Base-by-base conservation (phyloP, 1,140 invertebrate genomes). In the Drosophila sp. region DNA sequence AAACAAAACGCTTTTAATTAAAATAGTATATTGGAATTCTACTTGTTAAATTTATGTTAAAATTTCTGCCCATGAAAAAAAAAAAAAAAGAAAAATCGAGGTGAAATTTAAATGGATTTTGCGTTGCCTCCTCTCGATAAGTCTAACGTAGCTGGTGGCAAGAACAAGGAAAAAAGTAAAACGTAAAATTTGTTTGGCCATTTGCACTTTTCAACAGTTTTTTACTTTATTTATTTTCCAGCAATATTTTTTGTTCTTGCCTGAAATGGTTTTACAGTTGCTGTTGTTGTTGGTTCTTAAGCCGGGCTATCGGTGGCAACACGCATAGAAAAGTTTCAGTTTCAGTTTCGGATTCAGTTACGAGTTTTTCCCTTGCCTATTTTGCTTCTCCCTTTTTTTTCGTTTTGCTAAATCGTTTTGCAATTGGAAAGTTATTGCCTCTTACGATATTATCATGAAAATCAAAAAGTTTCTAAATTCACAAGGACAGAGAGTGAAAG, bases 351-450 rank as follows among this genome's bases (percentile, higher is more conserved):
- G 44, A 50, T 50, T 50, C 23, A 50, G 44, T 50, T 50, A 50
- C 44, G 25, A 50, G 44, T 50, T 50, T 50, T 50, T 50, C 44
- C 10, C 44, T 50, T 50, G 44, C 44, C 44, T 27, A 50, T 50
- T 27, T 50, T 57, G 6, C 17, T 56, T 38, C 23, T 23, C 30
- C 3, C 17, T 32, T 58, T 25, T 35, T 35, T 58, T 7, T 27
- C 44, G 23, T 27, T 27, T 47, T 47, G 55, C 32, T 55, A 69
- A 81, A 81, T 70, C 66, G 70, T 66, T 79, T 66, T 63, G 65
- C 29, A 66, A 75, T 64, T 82, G 79, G 50, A 68, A 70, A 75
- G 55, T 71, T 61, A 75, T 75, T 78, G 75, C 75, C 65, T 62
- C 65, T 82, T 71, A 62, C 60, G 44, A 57, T 55, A 60, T 70